Base-by-base conservation (phyloP, 2,888 invertebrate species). In the Microctonus brassicae region DNA sequence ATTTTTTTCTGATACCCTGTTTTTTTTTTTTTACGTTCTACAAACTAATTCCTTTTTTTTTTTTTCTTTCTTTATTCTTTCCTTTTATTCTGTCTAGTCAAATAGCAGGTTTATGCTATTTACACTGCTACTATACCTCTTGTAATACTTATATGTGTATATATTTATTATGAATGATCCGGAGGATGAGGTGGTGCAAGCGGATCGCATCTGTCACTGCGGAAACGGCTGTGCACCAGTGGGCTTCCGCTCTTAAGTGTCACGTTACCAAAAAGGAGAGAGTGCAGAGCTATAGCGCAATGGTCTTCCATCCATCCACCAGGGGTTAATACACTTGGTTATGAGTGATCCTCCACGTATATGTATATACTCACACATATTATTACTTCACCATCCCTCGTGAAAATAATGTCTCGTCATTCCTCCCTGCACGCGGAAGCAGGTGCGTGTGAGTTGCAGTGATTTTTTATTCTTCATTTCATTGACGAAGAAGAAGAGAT, bases 191-290 rank as follows among this genome's bases (percentile, higher is more conserved):
- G 36, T 42, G 47, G 47, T 47, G 47, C 47, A 47, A 47, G 47
- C 47, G 82, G 80, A 83, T 81, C 79, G 81, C 86, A 87, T 86
- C 86, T 86, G 86, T 84, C 84, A 77, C 81, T 80, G 76, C 85
- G 86, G 86, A 86, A 86, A 84, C 78, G 77, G 78, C 77, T 79
- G 78, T 80, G 82, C 80, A 81, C 80, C 82, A 81, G 55, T 63
- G 61, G 81, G 74, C 79, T 79, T 79, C 76, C 78, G 79, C 73
- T 79, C 69, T 63, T 68, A 55, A 75, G 78, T 79, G 77, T 80
- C 80, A 75, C 68, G 75, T 83, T 82, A 81, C 82, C 47, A n/a
- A 47, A 47, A 47, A 47, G 6, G 47, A 47, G 47, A n/a, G 47
- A 47, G n/a, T 17, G 17, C n/a, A 39, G 39, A 33, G 33, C n/a